These are phyloP conservation scores for Theonella swinhoei DNA, from an alignment of 37 sponge, comb jelly and placozoan species.

Conservation along the genomic window DNA sequence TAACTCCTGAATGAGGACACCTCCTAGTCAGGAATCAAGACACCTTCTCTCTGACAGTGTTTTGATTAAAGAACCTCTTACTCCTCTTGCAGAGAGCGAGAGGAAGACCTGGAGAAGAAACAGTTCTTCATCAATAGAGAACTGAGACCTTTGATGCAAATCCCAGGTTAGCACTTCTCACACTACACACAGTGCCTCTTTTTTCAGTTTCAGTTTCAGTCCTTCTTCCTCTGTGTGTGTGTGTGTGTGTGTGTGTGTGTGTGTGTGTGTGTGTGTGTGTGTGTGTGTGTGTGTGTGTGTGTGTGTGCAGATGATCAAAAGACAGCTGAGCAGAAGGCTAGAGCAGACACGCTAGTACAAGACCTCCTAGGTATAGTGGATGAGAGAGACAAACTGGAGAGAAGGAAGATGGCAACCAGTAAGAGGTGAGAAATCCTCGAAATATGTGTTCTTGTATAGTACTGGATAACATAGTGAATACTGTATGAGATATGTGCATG, in stretches of 20 bases:
- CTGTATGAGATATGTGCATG: no score
- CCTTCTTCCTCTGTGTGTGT: no score
- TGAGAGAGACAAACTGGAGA: constrained; percentile 70
- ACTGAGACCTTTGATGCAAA: constrained; percentile 45
- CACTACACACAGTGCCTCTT: no score
- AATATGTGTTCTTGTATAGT: no score
- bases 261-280: no score
- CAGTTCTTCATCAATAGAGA: constrained; percentile 70
- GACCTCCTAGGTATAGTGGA: constrained; percentile 69
- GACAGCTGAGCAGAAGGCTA: constrained; percentile 54
- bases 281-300: neutral
- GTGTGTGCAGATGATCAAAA: constrained; percentile 65
- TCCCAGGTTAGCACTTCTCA: no score
- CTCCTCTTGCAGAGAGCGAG: constrained; percentile 68
- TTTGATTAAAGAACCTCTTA: no score
- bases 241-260: no score
- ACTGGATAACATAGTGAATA: no score
- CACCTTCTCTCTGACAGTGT: no score
- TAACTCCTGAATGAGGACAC: neutral
- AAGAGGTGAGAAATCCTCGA: constrained; percentile 64
- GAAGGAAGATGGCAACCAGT: constrained; percentile 42
- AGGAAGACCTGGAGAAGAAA: constrained; percentile 79
- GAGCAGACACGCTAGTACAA: constrained; percentile 58
- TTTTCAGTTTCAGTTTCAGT: no score
- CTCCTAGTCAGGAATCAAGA: no score